phyloP scores from a whole-genome alignment of 2,113 vertebrate genomes.

The Rhegmatorhina hoffmannsi region DNA sequence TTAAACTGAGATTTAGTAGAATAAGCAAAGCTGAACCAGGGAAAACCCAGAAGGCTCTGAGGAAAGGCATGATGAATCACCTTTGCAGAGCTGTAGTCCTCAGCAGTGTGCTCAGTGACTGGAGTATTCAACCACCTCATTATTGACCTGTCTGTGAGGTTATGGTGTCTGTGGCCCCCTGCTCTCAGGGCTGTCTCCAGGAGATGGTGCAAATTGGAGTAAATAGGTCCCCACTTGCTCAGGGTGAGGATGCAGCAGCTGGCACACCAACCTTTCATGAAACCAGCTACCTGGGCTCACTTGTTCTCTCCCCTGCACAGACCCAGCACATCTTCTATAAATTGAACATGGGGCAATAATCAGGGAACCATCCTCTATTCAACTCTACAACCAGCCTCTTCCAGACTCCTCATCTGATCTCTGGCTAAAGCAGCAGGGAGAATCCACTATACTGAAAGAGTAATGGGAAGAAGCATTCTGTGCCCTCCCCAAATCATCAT shows the following conservation, averaged over 20 bases:
- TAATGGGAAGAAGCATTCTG: background rate
- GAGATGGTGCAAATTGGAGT: background rate
- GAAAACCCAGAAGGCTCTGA: background rate
- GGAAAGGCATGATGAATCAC: background rate
- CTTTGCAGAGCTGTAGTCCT: background rate
- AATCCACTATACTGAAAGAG: background rate
- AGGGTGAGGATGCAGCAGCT: background rate
- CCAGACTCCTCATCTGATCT: background rate
- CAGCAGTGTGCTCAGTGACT: background rate
- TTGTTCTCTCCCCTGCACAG: background rate
- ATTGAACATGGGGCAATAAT: background rate
- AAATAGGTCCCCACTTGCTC: fast-evolving
- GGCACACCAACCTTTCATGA: background rate
- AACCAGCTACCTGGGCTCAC: background rate
- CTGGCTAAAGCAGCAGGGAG: background rate
- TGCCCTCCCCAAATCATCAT: background rate
- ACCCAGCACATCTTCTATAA: background rate
- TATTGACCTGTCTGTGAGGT: fast-evolving
- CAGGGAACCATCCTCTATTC: background rate
- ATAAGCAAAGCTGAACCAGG: background rate
- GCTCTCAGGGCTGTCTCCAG: background rate
- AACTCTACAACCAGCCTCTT: background rate
- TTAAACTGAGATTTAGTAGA: background rate
- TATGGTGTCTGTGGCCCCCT: background rate
- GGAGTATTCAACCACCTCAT: background rate